Evolutionary conservation across 2,797 vertebrate genomes (phyloP).

Genomic region (Phalanger gymnotis): DNA sequence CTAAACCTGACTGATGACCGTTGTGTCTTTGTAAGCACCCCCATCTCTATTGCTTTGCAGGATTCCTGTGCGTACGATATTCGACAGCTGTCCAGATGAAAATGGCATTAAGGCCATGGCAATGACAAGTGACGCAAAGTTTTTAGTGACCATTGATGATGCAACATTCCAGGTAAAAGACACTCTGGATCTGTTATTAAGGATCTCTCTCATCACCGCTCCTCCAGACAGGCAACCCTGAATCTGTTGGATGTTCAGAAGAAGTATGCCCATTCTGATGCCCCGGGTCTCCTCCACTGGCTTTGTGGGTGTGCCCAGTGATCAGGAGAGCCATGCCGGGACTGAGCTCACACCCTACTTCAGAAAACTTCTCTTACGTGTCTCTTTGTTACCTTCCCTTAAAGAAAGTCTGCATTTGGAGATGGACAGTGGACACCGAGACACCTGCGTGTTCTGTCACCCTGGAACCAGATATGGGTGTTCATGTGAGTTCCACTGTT

Average conservation of each 20-base stretch:
- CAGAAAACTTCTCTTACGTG: background rate
- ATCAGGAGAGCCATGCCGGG: background rate
- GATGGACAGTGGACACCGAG: slow-evolving; percentile 89
- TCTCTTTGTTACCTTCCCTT: background rate
- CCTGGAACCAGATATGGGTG: slow-evolving; percentile 85
- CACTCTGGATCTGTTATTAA: background rate
- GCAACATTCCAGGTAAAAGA: slow-evolving; percentile 88
- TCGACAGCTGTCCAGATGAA: slow-evolving; percentile 86
- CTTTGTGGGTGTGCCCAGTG: background rate
- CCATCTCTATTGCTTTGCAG: slow-evolving; percentile 77
- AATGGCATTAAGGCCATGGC: slow-evolving; percentile 86
- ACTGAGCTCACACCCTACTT: background rate
- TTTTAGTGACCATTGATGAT: slow-evolving; percentile 90
- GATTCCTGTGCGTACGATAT: slow-evolving; percentile 93
- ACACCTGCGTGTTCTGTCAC: slow-evolving; percentile 84
- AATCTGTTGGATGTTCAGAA: background rate
- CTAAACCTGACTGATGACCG: background rate
- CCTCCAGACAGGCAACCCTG: background rate
- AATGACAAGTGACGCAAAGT: slow-evolving; percentile 89
- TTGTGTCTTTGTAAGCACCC: accelerated
- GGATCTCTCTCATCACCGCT: background rate
- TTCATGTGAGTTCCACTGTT: slow-evolving; percentile 86
- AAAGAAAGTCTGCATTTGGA: slow-evolving; percentile 93
- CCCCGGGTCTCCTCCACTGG: background rate
- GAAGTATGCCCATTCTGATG: background rate